Base-by-base conservation (phyloP, 2,888 invertebrate species). In the Dicranocentrus wangi region DNA sequence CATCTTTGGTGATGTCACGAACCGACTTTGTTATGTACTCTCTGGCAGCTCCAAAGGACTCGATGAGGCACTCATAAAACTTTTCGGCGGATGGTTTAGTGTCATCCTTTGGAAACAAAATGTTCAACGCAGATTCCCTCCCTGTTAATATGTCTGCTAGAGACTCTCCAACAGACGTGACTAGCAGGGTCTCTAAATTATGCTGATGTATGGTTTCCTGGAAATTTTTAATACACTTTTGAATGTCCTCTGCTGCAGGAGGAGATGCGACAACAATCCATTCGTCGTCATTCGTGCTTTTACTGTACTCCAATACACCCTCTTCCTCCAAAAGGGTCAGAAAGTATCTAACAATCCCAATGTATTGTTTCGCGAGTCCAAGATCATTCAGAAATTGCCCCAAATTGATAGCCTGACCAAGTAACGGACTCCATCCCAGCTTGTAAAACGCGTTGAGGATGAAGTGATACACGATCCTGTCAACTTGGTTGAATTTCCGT, bases 1-100 rank as follows among this genome's bases (percentile, higher is more conserved):
- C 32, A 60, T 23, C 25, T 55, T 32, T 32, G 5, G 5, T 28
- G 1, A 15, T 28, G 1, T 1, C n/a, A 5, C 32, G 28, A 60
- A 60, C 3, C 13, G 28, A 21, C 7, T n/a, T 89, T 5, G 39
- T 39, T 39, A 13, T 8, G 39, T 39, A 39, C 39, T 47, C 7
- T 47, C 15, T n/a, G 47, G 47, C 47, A 47, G n/a, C 17, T 60
- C 7, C 28, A 60, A 10, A 13, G 15, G n/a, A 28, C n/a, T 10
- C n/a, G 17, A 10, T 39, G 60, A 1, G 42, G 8, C 10, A 21
- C 19, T 2, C 1, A 17, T 61, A 61, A 25, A 47, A 60, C 2
- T 15, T n/a, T 10, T 21, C 27, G 2, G 21, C 61, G 1, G 60
- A 61, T 0, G 47, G 47, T 15, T 61, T 8, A 0, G 17, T 15